Conservation (phyloP, 2,888 invertebrate species). For the Melitaea athalia region DNA sequence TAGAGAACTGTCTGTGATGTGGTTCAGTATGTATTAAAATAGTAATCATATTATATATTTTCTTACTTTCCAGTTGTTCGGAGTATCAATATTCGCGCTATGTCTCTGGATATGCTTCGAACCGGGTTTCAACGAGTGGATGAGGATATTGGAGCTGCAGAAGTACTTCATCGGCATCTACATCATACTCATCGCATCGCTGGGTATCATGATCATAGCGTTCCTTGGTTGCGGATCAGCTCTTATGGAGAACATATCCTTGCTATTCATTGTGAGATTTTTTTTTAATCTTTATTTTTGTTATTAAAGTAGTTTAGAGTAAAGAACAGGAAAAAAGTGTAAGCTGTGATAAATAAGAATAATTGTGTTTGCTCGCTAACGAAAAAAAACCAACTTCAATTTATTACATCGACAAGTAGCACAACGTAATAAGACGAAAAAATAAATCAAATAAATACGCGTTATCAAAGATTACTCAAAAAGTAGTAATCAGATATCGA, state of each 20-base stretch:
- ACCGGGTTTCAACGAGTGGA: constrained; percentile 91
- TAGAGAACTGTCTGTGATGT: too few species aligned
- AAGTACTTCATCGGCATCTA: constrained; percentile 93
- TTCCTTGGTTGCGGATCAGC: constrained; percentile 93
- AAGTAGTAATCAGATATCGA: too few species aligned
- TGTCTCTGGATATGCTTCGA: constrained; percentile 92
- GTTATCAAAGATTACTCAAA: too few species aligned
- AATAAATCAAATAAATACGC: too few species aligned
- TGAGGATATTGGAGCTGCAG: constrained; percentile 87
- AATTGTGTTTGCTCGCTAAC: too few species aligned
- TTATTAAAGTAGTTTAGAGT: background rate
- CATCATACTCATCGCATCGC: constrained; percentile 87
- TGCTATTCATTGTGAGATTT: constrained; percentile 86
- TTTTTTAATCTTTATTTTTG: background rate
- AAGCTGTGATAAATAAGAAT: too few species aligned
- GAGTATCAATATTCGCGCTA: constrained; percentile 89
- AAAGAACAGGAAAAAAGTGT: too few species aligned
- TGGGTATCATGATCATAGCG: constrained; percentile 88
- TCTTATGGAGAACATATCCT: constrained; percentile 87
- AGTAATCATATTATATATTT: background rate
- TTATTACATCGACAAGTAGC: too few species aligned
- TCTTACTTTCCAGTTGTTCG: constrained; percentile 83
- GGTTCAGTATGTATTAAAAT: too few species aligned
- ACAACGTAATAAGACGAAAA: too few species aligned
- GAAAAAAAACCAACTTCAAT: too few species aligned